A percentile compares a stretch with the other conserved stretches of the same genome.
These are phyloP conservation scores for Volucella zonaria DNA, from an alignment of 2,888 invertebrate species.

Conservation along the genomic window DNA sequence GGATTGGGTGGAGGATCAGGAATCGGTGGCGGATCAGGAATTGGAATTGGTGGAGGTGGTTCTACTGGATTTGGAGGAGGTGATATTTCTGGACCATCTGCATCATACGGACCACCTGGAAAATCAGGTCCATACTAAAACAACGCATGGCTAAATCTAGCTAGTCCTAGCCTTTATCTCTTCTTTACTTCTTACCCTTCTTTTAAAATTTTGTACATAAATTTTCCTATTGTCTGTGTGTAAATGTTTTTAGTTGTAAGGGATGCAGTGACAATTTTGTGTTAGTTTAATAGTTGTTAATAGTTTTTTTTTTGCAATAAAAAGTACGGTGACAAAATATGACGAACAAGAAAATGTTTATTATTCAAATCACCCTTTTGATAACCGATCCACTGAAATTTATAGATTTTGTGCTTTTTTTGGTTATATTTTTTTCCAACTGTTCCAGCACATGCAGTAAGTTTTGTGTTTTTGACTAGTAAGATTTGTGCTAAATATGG, in stretches of 20 bases:
- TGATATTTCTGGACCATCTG: constrained; percentile 80
- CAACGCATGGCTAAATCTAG: constrained; percentile 68
- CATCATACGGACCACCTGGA: constrained; percentile 88
- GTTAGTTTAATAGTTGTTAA: constrained; percentile 61
- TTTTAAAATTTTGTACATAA: constrained; percentile 75
- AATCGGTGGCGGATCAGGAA: constrained; percentile 73
- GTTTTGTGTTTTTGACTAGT: too few species aligned
- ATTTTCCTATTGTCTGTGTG: constrained; percentile 73
- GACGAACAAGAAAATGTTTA: constrained; percentile 33
- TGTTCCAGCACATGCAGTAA: too few species aligned
- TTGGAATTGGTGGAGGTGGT: constrained; percentile 79
- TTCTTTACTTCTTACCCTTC: constrained; percentile 53
- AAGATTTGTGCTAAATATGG: too few species aligned
- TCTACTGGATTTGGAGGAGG: constrained; percentile 76
- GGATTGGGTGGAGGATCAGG: constrained; percentile 76
- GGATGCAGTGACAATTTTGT: constrained; percentile 71
- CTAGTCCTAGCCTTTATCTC: constrained; percentile 75
- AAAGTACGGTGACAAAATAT: constrained; percentile 73
- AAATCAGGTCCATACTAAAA: constrained; percentile 87
- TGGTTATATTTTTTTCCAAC: too few species aligned
- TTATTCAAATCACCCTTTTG: background rate
- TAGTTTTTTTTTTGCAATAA: constrained; percentile 70
- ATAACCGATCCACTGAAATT: background rate
- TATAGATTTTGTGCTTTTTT: background rate
- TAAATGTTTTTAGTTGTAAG: constrained; percentile 69